Evolutionary conservation across 2,888 invertebrate genomes (phyloP), one percentile per base, ranked within the genome.

Genomic region (Cephus pulcher): DNA sequence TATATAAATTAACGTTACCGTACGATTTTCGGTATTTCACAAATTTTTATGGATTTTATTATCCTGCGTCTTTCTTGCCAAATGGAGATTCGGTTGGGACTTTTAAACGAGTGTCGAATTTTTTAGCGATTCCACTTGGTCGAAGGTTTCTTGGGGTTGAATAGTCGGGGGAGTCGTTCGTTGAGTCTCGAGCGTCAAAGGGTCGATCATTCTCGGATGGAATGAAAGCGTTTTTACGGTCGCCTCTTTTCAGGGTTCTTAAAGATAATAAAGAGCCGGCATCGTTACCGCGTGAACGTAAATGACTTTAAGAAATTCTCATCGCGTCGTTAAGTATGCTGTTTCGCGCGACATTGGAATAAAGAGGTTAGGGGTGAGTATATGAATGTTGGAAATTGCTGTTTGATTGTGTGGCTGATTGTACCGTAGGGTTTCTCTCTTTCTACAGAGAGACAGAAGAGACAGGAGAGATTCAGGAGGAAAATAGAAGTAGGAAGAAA

Each of bases 401-500:
- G 56, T 23, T 23, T 56, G 56, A 15, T 56, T 56, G 56, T 15
- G 2, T 37, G 12, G 37, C 37, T 37, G 37, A 12, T 6, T 56
- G 56, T 56, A 56, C 56, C 2, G 56, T 9, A 56, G 23, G 56
- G 2, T 56, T 40, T 40, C 9, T 40, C 40, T 23, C 23, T 40
- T 23, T 40, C 23, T 40, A 23, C 15, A 2, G 23, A 23, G 56
- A 33, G 71, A n/a, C 15, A 71, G 68, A 34, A 75, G n/a, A 34
- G 69, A 75, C 35, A 34, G 74, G 34, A 68, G 37, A 80, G 77
- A 23, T 74, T 71, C 32, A 76, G 71, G 73, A 76, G 30, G 80
- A 82, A 84, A 83, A 79, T 81, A 80, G 78, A 83, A 83, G 76
- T 71, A 76, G 75, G 79, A 82, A 78, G 75, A 76, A 80, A 82